phyloP scores from a whole-genome alignment of 2,797 vertebrate genomes.

The Melanotaenia maccullochi region DNA sequence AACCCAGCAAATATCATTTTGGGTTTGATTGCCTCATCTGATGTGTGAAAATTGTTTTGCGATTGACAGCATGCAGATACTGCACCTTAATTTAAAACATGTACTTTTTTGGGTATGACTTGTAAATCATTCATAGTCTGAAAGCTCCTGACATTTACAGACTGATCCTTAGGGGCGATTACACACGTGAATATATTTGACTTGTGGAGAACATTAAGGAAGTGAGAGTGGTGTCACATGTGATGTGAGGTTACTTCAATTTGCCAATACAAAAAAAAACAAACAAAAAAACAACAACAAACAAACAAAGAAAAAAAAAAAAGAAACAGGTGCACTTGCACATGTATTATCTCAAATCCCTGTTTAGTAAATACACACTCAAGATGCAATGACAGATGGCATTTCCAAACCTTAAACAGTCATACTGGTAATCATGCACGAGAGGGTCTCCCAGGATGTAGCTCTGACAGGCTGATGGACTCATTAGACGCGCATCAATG shows the following conservation, averaged over 20 bases:
- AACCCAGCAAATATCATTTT: slow-evolving; percentile 58
- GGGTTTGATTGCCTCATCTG: slow-evolving; percentile 48
- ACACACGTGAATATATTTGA: slow-evolving; percentile 13
- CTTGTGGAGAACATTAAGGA: slow-evolving; percentile 21
- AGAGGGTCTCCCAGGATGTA: slow-evolving; percentile 59
- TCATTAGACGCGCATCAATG: slow-evolving; percentile 73
- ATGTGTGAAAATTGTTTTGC: slow-evolving; percentile 47
- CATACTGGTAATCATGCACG: slow-evolving; percentile 52
- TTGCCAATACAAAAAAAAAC: slow-evolving; percentile 48
- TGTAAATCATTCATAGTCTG: slow-evolving; percentile 64
- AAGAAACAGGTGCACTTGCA: slow-evolving; percentile 60
- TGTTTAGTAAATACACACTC: slow-evolving; percentile 56
- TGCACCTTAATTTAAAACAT: slow-evolving; percentile 43
- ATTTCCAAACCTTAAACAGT: slow-evolving; percentile 62
- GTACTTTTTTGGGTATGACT: slow-evolving; percentile 27
- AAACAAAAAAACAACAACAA: no score
- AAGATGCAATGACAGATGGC: slow-evolving; percentile 72
- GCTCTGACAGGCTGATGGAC: slow-evolving; percentile 74
- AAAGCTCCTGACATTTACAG: slow-evolving; percentile 44
- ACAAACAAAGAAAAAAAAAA: slow-evolving; percentile 14
- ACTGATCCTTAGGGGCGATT: slow-evolving; percentile 8
- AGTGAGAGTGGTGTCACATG: slow-evolving; percentile 35
- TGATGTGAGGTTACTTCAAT: slow-evolving; percentile 51
- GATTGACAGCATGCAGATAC: slow-evolving; percentile 40
- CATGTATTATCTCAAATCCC: slow-evolving; percentile 43